Base-by-base conservation (phyloP, 2,113 vertebrate species). In the Rattus rattus region DNA sequence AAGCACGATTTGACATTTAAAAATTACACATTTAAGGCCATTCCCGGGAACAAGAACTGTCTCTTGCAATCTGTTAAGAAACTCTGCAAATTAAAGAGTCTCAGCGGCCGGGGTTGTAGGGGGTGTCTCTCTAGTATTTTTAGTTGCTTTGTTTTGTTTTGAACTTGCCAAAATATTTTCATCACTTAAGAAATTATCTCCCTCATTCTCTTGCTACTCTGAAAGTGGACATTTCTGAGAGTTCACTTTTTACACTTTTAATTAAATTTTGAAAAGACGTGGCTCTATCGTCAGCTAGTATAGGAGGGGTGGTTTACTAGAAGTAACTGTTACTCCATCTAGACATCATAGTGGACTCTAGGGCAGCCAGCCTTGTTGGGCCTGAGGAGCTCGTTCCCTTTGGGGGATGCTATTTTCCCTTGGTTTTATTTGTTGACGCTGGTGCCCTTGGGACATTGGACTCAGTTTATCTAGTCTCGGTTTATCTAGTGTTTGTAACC, bases 281-380 rank as follows among this genome's bases (percentile, higher is more conserved):
- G 17, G 61, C 24, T 79, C 20, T 72, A 49, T n/a, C 30, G 4
- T 30, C 67, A 88, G 4, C 28, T 43, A n/a, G 8, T 5, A 30
- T 16, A 39, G 80, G 30, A 30, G 22, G 17, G 0, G 2, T 7
- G 8, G 63, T 70, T 70, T 52, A 14, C 2, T 49, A 59, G 30
- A 81, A 92, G 79, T 24, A 39, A 13, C 2, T 2, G 0, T 30
- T 33, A 17, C 3, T 43, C 73, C 10, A 0, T 0, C 13, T 0
- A 28, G 4, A 16, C n/a, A 2, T 30, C 7, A 28, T 9, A 20
- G 77, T 11, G 65, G 30, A 19, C 5, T 19, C n/a, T 16, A 26
- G 22, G 59, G 14, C 20, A 17, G 17, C 13, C 67, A 69, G 26
- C 47, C 28, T 39, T 47, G 28, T 1, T 2, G 16, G 87, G 16